Percentiles rank a stretch among this genome's conserved stretches.
Evolutionary conservation across 2,888 invertebrate genomes (phyloP).

Genomic region (Sisyra nigra): DNA sequence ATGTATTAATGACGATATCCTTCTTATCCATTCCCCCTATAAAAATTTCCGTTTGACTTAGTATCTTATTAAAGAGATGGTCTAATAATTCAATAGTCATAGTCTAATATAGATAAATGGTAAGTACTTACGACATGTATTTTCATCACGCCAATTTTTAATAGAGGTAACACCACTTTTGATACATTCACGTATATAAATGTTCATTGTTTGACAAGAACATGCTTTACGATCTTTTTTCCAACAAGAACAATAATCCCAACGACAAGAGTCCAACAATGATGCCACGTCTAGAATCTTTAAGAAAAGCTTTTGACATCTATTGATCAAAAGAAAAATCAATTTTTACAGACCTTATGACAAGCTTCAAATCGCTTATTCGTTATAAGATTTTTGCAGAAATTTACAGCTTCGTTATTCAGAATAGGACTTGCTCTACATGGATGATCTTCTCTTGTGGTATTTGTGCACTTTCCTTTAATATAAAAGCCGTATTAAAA

Average conservation of each 20-base stretch:
- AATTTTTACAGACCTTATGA: constrained; percentile 24
- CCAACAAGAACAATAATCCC: constrained; percentile 63
- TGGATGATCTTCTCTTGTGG: constrained; percentile 31
- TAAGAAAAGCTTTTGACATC: constrained; percentile 11
- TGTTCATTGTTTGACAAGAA: constrained; percentile 59
- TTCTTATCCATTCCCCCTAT: too few species aligned
- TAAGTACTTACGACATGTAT: constrained; percentile 64
- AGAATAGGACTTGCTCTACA: constrained; percentile 26
- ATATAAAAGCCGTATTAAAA: too few species aligned
- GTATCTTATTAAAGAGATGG: too few species aligned
- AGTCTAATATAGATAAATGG: too few species aligned
- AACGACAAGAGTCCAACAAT: constrained; percentile 55
- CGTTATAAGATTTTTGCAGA: constrained; percentile 44
- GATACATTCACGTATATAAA: constrained; percentile 61
- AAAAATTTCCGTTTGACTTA: too few species aligned
- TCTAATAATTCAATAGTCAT: too few species aligned
- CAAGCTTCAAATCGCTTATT: constrained; percentile 51
- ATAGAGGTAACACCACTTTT: constrained; percentile 44
- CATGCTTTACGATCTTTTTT: constrained; percentile 43
- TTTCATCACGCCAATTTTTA: constrained; percentile 59
- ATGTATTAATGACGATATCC: too few species aligned
- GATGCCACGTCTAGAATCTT: constrained; percentile 47
- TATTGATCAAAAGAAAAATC: too few species aligned
- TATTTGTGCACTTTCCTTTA: constrained; percentile 38
- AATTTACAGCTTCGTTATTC: constrained; percentile 31